Conservation (phyloP, 2,888 invertebrate genomes). For the Strigamia crassipes region DNA sequence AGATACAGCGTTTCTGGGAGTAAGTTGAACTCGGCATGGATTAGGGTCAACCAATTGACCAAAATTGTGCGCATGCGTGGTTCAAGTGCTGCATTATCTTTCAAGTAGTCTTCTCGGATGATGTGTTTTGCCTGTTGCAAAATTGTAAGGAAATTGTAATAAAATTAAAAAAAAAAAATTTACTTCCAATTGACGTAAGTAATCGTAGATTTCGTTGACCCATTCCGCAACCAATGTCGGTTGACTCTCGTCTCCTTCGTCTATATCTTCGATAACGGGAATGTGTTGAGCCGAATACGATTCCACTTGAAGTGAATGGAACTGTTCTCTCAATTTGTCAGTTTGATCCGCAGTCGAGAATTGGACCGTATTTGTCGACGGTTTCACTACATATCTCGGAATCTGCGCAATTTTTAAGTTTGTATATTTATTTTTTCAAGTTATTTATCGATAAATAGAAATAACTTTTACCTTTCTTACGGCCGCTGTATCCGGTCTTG, state of each 20-base stretch:
- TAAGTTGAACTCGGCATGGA: constrained; percentile 83
- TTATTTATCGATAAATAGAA: too few relatives aligned
- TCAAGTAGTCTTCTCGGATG: constrained; percentile 70
- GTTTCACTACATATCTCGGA: neutral
- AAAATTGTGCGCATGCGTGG: constrained; percentile 86
- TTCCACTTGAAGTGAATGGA: neutral
- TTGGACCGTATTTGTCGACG: neutral
- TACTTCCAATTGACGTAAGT: constrained; percentile 76
- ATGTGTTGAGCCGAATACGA: constrained; percentile 44
- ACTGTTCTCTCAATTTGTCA: neutral
- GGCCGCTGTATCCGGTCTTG: neutral
- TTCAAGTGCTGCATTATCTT: constrained; percentile 69
- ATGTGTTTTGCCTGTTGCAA: constrained; percentile 64
- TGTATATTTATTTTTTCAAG: too few relatives aligned
- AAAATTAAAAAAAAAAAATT: neutral
- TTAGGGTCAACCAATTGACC: constrained; percentile 92
- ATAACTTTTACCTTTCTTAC: neutral
- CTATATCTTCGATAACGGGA: constrained; percentile 67
- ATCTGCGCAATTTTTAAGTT: too few relatives aligned
- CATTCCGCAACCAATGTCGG: constrained; percentile 81
- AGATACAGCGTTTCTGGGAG: constrained; percentile 87
- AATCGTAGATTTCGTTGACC: constrained; percentile 85
- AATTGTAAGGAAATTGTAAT: constrained; percentile 48
- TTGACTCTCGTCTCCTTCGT: constrained; percentile 72
- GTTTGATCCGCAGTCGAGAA: neutral